Base-by-base conservation (phyloP, 2,888 invertebrate genomes). In the Odiellus spinosus region DNA sequence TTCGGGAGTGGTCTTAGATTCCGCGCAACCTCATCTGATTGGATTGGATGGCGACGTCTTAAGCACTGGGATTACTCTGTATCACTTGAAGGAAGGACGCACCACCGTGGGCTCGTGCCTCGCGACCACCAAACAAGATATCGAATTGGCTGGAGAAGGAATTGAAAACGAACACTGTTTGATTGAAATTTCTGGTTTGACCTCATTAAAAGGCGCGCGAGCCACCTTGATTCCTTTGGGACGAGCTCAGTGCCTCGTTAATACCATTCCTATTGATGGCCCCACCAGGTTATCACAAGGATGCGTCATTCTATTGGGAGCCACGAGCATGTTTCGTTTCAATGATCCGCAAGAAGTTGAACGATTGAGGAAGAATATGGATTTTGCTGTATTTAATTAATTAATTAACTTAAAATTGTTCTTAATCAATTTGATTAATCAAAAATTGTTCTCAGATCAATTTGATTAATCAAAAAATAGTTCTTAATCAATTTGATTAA, bases 341-440 rank as follows among this genome's bases (percentile, higher is more conserved):
- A 87, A 86, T 68, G 84, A 87, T 71, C 87, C 87, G 11, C 82
- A 77, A 1, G 86, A 86, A 63, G 86, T 85, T 2, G 86, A 85
- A 34, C 81, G 82, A 64, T 68, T 86, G 54, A 73, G 84, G 20
- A 81, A 78, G 62, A 80, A 80, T 60, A 78, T 78, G 50, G 73
- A 73, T 51, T 75, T 73, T 58, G 76, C 78, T 12, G 42, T 42
- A 20, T 20, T 18, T 12, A 17, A 17, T 40, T 15, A n/a, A n/a
- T n/a, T n/a, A n/a, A n/a, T n/a, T n/a, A n/a, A n/a, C n/a, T n/a
- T n/a, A 36, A n/a, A n/a, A n/a, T n/a, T n/a, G n/a, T n/a, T n/a
- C n/a, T n/a, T n/a, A n/a, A n/a, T n/a, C n/a, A n/a, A n/a, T n/a
- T n/a, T n/a, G n/a, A n/a, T n/a, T n/a, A n/a, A n/a, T n/a, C n/a